These are phyloP conservation scores for Abrostola tripartita DNA, from an alignment of 2,888 invertebrate genomes.

Conservation along the genomic window DNA sequence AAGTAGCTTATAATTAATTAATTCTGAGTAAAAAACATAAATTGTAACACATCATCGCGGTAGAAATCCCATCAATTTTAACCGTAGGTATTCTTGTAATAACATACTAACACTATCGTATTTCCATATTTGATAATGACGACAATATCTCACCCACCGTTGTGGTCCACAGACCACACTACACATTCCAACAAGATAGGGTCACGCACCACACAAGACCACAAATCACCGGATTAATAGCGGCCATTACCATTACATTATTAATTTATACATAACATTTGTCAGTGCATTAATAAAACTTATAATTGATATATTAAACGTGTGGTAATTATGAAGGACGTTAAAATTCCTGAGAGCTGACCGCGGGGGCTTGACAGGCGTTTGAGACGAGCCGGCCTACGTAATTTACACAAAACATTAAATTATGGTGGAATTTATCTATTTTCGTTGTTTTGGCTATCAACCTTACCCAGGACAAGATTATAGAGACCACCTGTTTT, in stretches of 20 bases:
- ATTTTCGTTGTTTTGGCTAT: not conserved
- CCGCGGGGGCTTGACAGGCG: slow-evolving; percentile 23
- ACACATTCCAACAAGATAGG: slow-evolving; percentile 12
- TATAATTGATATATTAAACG: slow-evolving; percentile 36
- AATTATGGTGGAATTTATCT: not conserved
- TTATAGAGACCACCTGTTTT: too few species aligned
- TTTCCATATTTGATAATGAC: slow-evolving; percentile 44
- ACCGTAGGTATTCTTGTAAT: not conserved
- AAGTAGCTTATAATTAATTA: not conserved
- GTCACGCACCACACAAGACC: slow-evolving; percentile 6
- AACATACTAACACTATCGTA: slow-evolving; percentile 26
- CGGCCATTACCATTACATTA: slow-evolving; percentile 31
- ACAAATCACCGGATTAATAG: slow-evolving; percentile 27
- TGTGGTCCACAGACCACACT: slow-evolving; percentile 5
- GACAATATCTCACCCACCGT: slow-evolving; percentile 34
- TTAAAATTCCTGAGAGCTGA: not conserved
- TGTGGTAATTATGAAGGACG: slow-evolving; percentile 17
- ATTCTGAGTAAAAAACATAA: not conserved
- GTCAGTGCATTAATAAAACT: slow-evolving; percentile 25
- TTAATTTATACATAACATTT: slow-evolving; percentile 36
- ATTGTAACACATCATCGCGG: not conserved
- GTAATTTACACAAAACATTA: not conserved
- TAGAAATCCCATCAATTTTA: not conserved
- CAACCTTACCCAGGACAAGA: too few species aligned
- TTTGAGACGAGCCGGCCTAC: not conserved